phyloP scores from a whole-genome alignment of 1,140 invertebrate species.

The Cyclina sinensis region DNA sequence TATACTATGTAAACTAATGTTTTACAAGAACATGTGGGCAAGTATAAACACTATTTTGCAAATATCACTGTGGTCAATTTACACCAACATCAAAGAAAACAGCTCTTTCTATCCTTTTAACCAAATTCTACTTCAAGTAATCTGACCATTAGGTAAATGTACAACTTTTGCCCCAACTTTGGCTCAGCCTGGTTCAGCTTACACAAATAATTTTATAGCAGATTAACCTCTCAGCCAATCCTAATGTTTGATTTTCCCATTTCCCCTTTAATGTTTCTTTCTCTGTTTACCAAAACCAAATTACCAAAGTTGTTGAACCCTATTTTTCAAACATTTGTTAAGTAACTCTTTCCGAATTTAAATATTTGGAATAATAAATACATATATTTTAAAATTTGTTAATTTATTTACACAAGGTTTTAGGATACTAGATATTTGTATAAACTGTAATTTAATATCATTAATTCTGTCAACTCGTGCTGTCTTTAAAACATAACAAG shows the following conservation, averaged over 20 bases:
- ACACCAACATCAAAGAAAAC: no score
- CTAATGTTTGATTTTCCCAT: not conserved
- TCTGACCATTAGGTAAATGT: not conserved
- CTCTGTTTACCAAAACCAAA: conserved; percentile 12
- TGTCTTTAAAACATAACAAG: not conserved
- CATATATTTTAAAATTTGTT: not conserved
- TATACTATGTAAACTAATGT: no score
- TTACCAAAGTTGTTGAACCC: not conserved
- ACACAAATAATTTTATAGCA: not conserved
- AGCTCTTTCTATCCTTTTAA: no score
- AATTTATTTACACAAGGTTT: not conserved
- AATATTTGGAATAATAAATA: conserved; percentile 2
- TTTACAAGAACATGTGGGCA: no score
- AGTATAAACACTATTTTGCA: no score
- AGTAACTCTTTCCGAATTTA: not conserved
- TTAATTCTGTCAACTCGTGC: not conserved
- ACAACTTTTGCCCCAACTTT: not conserved
- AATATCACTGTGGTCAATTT: no score
- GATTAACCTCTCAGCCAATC: not conserved
- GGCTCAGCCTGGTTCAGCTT: not conserved
- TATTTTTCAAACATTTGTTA: not conserved
- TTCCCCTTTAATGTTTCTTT: not conserved
- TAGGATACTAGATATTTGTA: not conserved
- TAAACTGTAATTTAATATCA: not conserved
- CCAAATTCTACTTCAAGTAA: not conserved